These are phyloP conservation scores for Drosophila mimica DNA, from an alignment of 2,888 invertebrate genomes.

Conservation along the genomic window DNA sequence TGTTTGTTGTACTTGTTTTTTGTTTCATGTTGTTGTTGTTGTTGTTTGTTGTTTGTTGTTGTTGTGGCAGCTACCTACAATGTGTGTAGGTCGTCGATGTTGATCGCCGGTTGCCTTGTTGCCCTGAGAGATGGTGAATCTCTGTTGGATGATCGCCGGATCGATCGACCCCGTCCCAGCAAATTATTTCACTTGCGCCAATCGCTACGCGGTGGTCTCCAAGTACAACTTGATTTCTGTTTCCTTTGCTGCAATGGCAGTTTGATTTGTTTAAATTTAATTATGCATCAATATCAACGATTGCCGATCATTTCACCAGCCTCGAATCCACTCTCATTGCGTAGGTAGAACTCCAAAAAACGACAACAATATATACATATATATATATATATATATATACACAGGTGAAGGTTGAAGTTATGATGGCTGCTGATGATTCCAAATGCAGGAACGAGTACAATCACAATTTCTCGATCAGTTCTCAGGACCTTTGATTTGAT, in stretches of 20 bases:
- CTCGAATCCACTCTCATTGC: conserved; percentile 31
- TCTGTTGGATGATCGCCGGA: conserved; percentile 25
- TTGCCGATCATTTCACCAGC: conserved; percentile 59
- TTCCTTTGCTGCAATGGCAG: conserved; percentile 75
- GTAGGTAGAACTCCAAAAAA: conserved; percentile 53
- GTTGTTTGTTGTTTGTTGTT: background rate
- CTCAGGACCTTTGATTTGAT: conserved; percentile 71
- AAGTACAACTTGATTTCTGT: conserved; percentile 81
- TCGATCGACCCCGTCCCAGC: conserved; percentile 46
- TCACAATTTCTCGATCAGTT: conserved; percentile 53
- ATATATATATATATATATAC: background rate
- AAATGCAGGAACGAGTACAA: conserved; percentile 30
- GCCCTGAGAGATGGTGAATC: conserved; percentile 37
- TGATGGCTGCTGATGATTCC: conserved; percentile 70
- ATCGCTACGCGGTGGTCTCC: conserved; percentile 74
- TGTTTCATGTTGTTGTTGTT: conserved; percentile 2
- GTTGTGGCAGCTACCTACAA: conserved; percentile 27
- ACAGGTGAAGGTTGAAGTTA: conserved; percentile 75
- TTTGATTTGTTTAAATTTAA: conserved; percentile 82
- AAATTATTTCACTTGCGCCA: conserved; percentile 78
- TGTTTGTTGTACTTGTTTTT: conserved; percentile 64
- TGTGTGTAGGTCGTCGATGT: conserved; percentile 65
- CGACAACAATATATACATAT: background rate
- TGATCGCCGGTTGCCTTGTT: conserved; percentile 18
- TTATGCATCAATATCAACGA: conserved; percentile 74